Conservation (phyloP, 1,140 invertebrate species). For the Drosophila ohnishii region DNA sequence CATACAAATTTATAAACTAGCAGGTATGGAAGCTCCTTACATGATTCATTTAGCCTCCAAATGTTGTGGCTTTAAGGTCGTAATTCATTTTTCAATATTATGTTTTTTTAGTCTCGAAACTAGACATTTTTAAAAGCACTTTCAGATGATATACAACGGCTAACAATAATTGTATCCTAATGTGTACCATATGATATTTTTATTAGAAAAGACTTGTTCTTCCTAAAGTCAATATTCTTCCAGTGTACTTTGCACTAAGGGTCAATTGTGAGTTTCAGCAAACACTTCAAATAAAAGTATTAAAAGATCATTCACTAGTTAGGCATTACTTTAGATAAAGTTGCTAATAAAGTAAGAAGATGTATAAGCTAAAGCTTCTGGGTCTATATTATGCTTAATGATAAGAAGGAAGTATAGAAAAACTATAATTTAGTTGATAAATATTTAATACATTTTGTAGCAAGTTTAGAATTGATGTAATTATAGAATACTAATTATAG, state of each 20-base stretch:
- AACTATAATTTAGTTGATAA: neutral
- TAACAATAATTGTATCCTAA: too few species aligned
- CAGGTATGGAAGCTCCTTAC: neutral
- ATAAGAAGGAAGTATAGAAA: neutral
- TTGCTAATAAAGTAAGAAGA: neutral
- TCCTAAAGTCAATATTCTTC: neutral
- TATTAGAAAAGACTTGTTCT: neutral
- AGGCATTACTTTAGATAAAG: too few species aligned
- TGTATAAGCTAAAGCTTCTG: neutral
- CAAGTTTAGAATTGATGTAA: neutral
- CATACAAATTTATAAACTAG: neutral
- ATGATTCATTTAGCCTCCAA: neutral
- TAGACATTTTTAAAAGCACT: neutral
- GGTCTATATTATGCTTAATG: neutral
- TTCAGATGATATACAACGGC: too few species aligned
- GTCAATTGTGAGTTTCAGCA: neutral
- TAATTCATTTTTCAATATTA: neutral
- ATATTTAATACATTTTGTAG: neutral
- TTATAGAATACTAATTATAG: neutral
- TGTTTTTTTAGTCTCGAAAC: neutral
- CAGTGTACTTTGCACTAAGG: neutral
- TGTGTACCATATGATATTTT: neutral
- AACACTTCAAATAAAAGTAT: neutral
- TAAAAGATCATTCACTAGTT: neutral
- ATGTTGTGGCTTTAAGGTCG: neutral